These are phyloP conservation scores for Euleptes europaea DNA, from an alignment of 2,113 vertebrate genomes.

Conservation along the genomic window DNA sequence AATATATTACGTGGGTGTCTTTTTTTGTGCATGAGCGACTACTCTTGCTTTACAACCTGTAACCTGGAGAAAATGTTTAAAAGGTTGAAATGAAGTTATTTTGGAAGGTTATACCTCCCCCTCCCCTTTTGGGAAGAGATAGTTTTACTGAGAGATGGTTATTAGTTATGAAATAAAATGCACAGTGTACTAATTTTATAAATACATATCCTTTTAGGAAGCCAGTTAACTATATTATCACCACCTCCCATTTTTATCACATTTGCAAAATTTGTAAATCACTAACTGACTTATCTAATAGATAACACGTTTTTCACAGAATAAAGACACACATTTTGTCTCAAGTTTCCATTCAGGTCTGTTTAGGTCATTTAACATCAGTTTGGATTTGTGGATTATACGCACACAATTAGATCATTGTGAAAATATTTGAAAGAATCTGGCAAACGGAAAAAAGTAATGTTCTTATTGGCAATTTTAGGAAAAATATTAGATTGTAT, in stretches of 20 bases:
- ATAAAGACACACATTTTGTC: too few relatives aligned
- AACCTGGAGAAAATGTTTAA: background rate
- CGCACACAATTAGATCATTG: background rate
- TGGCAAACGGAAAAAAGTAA: constrained; percentile 6
- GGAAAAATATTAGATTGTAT: constrained; percentile 19
- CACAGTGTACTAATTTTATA: background rate
- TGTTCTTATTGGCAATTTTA: constrained; percentile 39
- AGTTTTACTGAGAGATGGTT: background rate
- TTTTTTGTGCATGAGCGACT: background rate
- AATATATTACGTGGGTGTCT: constrained; percentile 2
- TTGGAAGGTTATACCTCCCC: background rate
- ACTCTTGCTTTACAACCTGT: background rate
- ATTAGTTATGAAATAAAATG: constrained; percentile 18
- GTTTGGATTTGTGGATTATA: too few relatives aligned
- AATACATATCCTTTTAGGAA: constrained; percentile 12
- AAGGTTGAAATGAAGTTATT: background rate
- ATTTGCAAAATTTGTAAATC: background rate
- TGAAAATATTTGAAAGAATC: constrained; percentile 31
- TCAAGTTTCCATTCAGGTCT: too few relatives aligned
- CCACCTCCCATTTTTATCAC: background rate
- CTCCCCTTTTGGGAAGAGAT: background rate
- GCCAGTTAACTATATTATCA: background rate
- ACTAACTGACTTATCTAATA: fast-evolving
- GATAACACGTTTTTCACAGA: too few relatives aligned
- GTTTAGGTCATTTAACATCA: too few relatives aligned